Conservation (phyloP, 2,888 invertebrate genomes). For the Galerucella calmariensis region DNA sequence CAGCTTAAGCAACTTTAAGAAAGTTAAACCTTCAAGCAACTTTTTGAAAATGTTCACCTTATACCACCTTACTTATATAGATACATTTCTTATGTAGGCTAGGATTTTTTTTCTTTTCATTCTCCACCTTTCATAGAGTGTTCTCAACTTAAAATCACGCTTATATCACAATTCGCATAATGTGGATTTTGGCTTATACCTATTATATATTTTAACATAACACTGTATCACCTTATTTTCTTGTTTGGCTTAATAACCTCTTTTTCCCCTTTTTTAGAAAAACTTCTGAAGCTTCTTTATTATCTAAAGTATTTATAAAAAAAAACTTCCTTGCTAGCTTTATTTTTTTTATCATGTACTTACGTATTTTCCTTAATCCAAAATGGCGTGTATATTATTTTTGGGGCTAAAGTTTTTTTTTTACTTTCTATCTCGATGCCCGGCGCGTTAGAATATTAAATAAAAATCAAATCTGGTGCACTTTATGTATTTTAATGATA, state of each 20-base stretch:
- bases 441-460: background rate
- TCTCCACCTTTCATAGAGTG: background rate
- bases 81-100: background rate
- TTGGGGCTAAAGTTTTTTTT: background rate
- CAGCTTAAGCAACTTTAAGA: background rate
- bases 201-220: no score
- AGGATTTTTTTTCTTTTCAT: background rate
- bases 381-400: background rate
- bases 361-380: background rate
- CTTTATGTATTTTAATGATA: no score
- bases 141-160: no score
- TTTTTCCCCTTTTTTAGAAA: background rate
- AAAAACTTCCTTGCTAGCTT: background rate
- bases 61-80: background rate
- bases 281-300: background rate
- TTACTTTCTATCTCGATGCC: background rate
- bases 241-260: background rate
- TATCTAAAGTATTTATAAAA: background rate
- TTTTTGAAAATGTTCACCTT: background rate
- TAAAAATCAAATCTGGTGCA: no score
- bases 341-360: background rate
- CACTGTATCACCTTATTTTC: conserved; percentile 6
- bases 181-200: no score
- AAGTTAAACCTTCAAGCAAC: background rate
- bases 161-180: no score